Evolutionary conservation across 2,113 vertebrate genomes (phyloP), one percentile per base, ranked within the genome.

Genomic region (Sebastes fasciatus): DNA sequence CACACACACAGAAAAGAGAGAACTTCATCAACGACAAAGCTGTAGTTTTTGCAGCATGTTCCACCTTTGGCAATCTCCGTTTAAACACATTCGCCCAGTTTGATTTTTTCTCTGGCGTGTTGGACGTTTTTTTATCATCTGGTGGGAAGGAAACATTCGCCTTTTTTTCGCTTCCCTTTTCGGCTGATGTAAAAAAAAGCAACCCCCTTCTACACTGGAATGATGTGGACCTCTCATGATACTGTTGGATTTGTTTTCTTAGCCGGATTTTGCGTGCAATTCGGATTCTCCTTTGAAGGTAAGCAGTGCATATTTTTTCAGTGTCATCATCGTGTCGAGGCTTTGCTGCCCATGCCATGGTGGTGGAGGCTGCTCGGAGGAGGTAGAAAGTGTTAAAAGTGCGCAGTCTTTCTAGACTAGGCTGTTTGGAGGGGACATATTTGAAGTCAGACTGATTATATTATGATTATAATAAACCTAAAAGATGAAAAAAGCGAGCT

Each of bases 141-240:
- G 61, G 6, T 21, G 12, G 21, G 34, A 34, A 34, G 85, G 88
- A 86, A 79, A 86, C 49, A 73, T 78, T 75, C 78, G 77, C 64
- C 74, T 81, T 62, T 73, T 74, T 58, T 46, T 13, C 34, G 34
- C 34, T 34, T 19, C 61, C 43, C 64, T 43, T 65, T 87, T 26
- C 86, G 73, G 88, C 93, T 92, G 76, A 91, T 91, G 89, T 84
- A 61, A 91, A 90, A 62, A 89, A 55, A 75, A 81, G 19, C 60
- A 54, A 57, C 74, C 83, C 34, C 45, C 34, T 40, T 76, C 83
- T 82, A 64, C 55, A 63, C 46, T 90, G 93, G 92, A 95, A 95
- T 85, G 89, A 96, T 96, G 95, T 94, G 95, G 94, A 95, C 91
- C 93, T 94, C 93, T 93, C 95, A 94, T 62, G 95, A 96, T 65